A percentile compares a stretch with the other conserved stretches of the same genome.
phyloP scores from a whole-genome alignment of 2,888 invertebrate species.

The Aromia moschata region DNA sequence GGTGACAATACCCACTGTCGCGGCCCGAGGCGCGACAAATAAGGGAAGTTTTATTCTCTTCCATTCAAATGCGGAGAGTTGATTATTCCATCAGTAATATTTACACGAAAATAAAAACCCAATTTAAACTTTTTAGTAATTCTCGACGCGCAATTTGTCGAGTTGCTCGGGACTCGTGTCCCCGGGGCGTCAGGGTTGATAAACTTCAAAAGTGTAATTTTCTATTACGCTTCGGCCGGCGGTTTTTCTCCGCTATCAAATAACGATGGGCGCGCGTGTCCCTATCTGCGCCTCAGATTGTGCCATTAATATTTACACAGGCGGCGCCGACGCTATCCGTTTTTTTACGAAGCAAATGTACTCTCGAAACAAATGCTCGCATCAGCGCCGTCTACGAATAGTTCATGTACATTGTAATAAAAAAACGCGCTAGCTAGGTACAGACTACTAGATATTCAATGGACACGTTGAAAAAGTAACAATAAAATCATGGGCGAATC shows the following conservation, averaged over 20 bases:
- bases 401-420: no score
- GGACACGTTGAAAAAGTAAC: no score
- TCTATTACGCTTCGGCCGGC: slow-evolving; percentile 9
- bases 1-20: neutral
- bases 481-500: no score
- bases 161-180: neutral
- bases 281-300: slow-evolving; percentile 9
- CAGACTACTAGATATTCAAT: no score
- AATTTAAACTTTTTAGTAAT: slow-evolving; percentile 23
- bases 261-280: slow-evolving; percentile 4
- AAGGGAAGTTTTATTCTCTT: slow-evolving; percentile 11
- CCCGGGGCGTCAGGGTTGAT: neutral
- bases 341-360: slow-evolving; percentile 7
- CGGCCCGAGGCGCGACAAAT: neutral
- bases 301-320: slow-evolving; percentile 16
- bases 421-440: no score
- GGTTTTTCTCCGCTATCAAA: slow-evolving; percentile 17
- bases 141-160: slow-evolving; percentile 2
- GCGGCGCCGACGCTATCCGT: slow-evolving; percentile 7
- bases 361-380: no score
- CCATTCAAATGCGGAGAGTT: slow-evolving; percentile 12
- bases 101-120: slow-evolving; percentile 24
- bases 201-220: slow-evolving; percentile 21
- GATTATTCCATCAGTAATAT: slow-evolving; percentile 27
- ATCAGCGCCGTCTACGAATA: no score